phyloP scores from a whole-genome alignment of 1,140 invertebrate species.

The Reticulitermes speratus region DNA sequence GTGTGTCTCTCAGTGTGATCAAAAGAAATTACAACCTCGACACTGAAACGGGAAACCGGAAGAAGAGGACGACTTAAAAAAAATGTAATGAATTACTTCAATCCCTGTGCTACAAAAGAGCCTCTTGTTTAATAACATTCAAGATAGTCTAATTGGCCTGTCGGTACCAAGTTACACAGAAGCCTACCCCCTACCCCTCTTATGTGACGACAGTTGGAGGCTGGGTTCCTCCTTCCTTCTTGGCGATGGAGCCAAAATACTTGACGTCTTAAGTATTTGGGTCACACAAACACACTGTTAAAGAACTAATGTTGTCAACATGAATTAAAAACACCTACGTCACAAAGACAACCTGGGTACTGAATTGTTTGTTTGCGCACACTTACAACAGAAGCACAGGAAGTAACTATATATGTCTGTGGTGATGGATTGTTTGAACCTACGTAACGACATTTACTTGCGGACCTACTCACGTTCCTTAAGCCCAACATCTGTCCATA shows the following conservation, averaged over 20 bases:
- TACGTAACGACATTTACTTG: neutral
- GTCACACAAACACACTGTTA: neutral
- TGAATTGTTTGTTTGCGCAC: neutral
- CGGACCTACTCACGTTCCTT: no score
- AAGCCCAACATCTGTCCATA: neutral
- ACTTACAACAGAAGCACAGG: no score
- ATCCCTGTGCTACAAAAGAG: no score
- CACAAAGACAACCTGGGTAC: neutral
- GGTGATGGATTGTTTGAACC: neutral
- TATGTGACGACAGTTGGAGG: neutral
- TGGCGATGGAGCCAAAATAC: neutral
- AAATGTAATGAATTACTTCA: no score
- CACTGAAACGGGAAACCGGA: no score
- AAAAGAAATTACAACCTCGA: no score
- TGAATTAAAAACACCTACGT: neutral
- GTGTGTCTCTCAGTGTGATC: no score
- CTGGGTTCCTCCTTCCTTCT: neutral
- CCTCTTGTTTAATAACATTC: no score
- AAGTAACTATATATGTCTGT: no score
- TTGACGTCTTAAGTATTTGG: slow-evolving; percentile 3
- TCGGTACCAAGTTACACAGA: neutral
- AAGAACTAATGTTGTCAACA: neutral
- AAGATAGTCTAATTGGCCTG: no score
- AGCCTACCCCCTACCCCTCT: neutral
- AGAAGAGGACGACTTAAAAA: no score